phyloP scores from a whole-genome alignment of 2,113 vertebrate species.

The Picathartes gymnocephalus region DNA sequence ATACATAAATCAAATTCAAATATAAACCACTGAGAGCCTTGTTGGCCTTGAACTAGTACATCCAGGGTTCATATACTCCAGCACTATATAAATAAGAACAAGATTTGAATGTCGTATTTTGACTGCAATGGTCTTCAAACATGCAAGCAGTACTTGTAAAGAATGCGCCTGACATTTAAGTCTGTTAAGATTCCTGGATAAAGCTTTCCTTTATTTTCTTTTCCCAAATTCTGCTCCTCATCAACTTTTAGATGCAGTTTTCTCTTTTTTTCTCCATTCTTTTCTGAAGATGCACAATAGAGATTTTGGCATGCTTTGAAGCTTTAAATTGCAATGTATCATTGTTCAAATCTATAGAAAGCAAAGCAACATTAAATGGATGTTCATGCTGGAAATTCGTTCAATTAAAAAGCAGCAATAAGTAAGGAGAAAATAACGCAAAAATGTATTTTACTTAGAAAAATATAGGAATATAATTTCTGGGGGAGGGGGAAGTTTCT shows the following conservation, averaged over 20 bases:
- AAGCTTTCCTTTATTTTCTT: not conserved
- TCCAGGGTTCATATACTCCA: not conserved
- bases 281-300: not conserved
- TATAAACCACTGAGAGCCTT: not conserved
- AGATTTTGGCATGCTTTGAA: not conserved
- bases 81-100: not conserved
- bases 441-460: not conserved
- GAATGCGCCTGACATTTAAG: not conserved
- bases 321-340: not conserved
- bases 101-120: not conserved
- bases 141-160: not conserved
- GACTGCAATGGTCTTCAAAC: not conserved
- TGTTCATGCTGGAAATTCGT: not conserved
- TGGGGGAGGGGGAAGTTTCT: accelerated
- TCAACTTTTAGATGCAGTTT: not conserved
- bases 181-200: not conserved
- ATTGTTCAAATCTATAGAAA: not conserved
- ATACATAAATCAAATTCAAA: conserved; percentile 5
- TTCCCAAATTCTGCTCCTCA: not conserved
- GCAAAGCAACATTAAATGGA: not conserved
- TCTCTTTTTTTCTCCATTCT: not conserved
- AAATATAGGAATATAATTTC: not conserved
- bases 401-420: not conserved
- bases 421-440: not conserved
- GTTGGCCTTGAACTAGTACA: not conserved